phyloP scores from a whole-genome alignment of 2,113 vertebrate species.

The Rhynchopsitta pachyrhyncha region DNA sequence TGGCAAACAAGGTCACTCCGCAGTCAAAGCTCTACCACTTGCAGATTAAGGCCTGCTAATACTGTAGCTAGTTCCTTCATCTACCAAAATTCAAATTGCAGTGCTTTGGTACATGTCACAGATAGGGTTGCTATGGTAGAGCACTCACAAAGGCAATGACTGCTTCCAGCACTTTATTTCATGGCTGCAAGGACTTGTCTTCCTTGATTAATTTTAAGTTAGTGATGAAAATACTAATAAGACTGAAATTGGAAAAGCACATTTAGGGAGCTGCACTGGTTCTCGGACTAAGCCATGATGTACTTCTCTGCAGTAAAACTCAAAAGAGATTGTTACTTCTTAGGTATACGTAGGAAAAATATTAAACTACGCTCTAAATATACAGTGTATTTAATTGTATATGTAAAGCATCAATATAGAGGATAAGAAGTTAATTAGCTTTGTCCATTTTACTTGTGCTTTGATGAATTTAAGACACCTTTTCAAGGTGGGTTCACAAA shows the following conservation, averaged over 20 bases:
- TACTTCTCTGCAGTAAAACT: background rate
- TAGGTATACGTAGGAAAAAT: background rate
- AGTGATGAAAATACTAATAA: constrained; percentile 31
- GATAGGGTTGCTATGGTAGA: background rate
- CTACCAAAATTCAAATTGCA: constrained; percentile 5
- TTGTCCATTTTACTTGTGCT: background rate
- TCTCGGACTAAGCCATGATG: background rate
- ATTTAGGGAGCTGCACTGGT: background rate
- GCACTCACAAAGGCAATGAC: background rate
- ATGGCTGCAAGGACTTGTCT: constrained; percentile 42
- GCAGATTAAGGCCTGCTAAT: background rate
- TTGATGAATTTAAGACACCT: background rate
- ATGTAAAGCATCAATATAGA: background rate
- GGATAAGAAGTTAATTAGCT: background rate
- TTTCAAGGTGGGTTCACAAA: background rate
- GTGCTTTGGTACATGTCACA: background rate
- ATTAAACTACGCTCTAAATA: background rate
- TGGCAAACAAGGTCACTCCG: background rate
- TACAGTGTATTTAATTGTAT: background rate
- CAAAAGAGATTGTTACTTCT: background rate
- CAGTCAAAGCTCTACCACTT: background rate
- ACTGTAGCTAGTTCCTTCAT: background rate
- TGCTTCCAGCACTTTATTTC: constrained; percentile 28
- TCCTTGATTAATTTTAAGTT: constrained; percentile 24
- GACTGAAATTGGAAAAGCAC: background rate